A percentile compares a stretch with the other conserved stretches of the same genome.
phyloP scores from a whole-genome alignment of 2,797 vertebrate genomes.

The Brachyalestes nurse region DNA sequence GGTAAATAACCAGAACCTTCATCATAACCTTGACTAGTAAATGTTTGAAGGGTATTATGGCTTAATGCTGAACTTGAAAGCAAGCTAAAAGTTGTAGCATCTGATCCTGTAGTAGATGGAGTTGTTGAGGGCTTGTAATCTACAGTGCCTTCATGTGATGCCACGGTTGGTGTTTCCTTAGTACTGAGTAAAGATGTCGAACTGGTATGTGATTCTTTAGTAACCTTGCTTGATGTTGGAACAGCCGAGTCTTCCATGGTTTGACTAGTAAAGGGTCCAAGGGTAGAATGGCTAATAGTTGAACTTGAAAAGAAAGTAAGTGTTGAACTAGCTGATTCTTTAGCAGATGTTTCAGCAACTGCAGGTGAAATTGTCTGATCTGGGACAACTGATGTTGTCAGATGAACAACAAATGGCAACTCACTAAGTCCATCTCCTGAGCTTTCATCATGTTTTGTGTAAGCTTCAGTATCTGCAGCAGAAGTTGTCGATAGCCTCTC shows the following conservation, averaged over 20 bases:
- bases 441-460: conserved; percentile 28
- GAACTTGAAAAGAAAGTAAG: not conserved
- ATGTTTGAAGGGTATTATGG: not conserved
- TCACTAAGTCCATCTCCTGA: conserved; percentile 37
- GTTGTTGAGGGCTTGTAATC: conserved; percentile 5
- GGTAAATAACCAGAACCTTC: conserved; percentile 34
- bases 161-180: not conserved
- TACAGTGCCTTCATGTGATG: not conserved
- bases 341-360: conserved; percentile 7
- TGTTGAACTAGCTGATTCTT: not conserved
- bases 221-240: not conserved
- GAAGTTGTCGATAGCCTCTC: conserved; percentile 9
- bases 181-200: not conserved
- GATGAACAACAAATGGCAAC: not conserved
- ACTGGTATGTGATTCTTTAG: not conserved
- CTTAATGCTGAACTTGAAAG: not conserved
- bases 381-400: conserved; percentile 8
- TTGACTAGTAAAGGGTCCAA: not conserved
- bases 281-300: not conserved
- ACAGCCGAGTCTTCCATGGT: not conserved
- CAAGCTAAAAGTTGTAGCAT: not conserved
- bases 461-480: conserved; percentile 18
- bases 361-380: conserved; percentile 16
- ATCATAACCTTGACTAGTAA: conserved; percentile 11
- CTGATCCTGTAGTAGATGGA: not conserved